These are phyloP conservation scores for Cebus imitator DNA, from an alignment of 2,113 vertebrate genomes.

Conservation along the genomic window DNA sequence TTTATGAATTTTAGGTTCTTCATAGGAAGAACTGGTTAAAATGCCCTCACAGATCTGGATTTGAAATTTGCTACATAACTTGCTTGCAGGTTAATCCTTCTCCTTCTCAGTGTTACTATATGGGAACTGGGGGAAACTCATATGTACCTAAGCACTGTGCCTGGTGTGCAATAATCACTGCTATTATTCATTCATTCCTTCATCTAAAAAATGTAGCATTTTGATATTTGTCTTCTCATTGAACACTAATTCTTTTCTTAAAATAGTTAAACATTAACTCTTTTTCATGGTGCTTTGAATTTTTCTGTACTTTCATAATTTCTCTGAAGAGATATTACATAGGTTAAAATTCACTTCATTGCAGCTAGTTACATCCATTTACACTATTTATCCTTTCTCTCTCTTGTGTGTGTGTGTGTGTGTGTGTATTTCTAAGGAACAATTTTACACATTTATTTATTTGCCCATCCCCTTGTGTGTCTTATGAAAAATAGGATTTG, in stretches of 20 bases:
- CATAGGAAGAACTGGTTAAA: not conserved
- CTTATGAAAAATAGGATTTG: slow-evolving; percentile 25
- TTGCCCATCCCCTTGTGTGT: not conserved
- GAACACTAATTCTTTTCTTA: not conserved
- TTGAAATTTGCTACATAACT: not conserved
- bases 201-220: not conserved
- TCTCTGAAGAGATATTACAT: not conserved
- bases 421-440: too few relatives aligned
- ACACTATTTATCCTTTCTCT: not conserved
- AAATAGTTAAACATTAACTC: slow-evolving; percentile 12
- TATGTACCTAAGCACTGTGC: not conserved
- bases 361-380: not conserved
- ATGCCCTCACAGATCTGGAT: not conserved
- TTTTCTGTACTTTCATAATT: not conserved
- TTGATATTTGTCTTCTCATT: not conserved
- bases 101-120: not conserved
- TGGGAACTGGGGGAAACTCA: not conserved
- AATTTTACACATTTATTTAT: not conserved
- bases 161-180: not conserved
- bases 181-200: not conserved
- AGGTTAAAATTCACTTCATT: not conserved
- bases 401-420: not conserved
- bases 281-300: slow-evolving; percentile 34
- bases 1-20: not conserved
- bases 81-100: not conserved